Evolutionary conservation across 2,888 invertebrate genomes (phyloP).

Genomic region (Temnothorax rugatulus): DNA sequence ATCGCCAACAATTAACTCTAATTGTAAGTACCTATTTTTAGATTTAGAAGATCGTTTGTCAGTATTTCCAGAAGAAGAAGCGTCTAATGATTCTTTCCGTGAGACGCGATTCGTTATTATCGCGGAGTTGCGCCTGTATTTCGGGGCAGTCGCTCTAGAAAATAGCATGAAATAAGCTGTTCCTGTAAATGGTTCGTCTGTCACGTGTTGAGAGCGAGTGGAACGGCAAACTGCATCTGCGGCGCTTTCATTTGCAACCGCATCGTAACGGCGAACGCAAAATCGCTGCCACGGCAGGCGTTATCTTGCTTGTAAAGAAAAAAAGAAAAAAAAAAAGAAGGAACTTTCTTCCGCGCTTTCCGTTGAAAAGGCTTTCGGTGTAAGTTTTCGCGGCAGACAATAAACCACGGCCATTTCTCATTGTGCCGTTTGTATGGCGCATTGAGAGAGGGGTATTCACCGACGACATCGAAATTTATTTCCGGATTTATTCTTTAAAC

Average conservation of each 20-base stretch:
- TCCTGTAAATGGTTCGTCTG: conserved; percentile 38
- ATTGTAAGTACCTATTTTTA: not conserved
- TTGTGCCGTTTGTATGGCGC: conserved; percentile 45
- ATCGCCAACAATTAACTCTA: not conserved
- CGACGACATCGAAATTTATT: conserved; percentile 54
- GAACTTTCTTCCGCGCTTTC: conserved; percentile 36
- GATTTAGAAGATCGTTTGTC: not conserved
- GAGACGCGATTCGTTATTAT: not conserved
- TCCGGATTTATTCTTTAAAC: conserved; percentile 49
- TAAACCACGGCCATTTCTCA: conserved; percentile 55
- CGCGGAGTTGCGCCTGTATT: not conserved
- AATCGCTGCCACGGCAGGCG: conserved; percentile 47
- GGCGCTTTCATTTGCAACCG: conserved; percentile 41
- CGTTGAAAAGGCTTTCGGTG: conserved; percentile 55
- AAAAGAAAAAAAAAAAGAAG: not conserved
- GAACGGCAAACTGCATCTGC: conserved; percentile 45
- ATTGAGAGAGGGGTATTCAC: conserved; percentile 48
- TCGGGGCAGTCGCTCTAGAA: not conserved
- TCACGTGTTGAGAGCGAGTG: conserved; percentile 30
- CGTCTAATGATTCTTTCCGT: not conserved
- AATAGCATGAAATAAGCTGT: conserved; percentile 40
- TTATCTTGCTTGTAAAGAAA: conserved; percentile 40
- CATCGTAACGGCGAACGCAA: conserved; percentile 28
- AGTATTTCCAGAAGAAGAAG: not conserved
- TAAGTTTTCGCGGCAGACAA: conserved; percentile 55